phyloP scores from a whole-genome alignment of 2,888 invertebrate genomes.

The Calameuta idolon region DNA sequence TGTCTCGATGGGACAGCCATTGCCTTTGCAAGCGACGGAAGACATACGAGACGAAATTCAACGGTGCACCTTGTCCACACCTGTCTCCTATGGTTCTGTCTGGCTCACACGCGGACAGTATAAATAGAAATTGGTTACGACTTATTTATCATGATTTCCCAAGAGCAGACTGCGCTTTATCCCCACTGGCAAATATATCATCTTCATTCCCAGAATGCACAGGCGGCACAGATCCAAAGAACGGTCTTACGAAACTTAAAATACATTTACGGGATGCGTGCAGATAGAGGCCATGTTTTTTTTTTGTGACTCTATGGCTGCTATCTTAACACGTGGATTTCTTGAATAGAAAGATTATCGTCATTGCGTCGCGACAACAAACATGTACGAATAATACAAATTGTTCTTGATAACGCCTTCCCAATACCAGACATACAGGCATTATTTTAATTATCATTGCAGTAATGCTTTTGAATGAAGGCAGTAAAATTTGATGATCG shows the following conservation, averaged over 20 bases:
- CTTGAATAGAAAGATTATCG: background rate
- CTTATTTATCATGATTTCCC: constrained; percentile 36
- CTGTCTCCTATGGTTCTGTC: constrained; percentile 39
- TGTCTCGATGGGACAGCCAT: constrained; percentile 31
- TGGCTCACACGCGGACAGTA: background rate
- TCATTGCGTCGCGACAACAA: background rate
- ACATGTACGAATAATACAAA: background rate
- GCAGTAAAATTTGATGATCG: background rate
- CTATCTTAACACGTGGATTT: background rate
- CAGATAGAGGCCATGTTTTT: background rate
- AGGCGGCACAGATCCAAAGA: background rate
- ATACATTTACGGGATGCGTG: background rate
- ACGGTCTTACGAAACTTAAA: background rate
- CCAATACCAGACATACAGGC: background rate
- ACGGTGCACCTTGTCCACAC: constrained; percentile 56
- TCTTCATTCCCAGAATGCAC: background rate
- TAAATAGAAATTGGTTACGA: constrained; percentile 37
- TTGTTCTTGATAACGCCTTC: background rate
- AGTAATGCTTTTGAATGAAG: background rate
- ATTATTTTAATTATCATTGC: background rate
- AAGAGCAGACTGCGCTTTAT: background rate
- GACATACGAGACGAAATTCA: constrained; percentile 62
- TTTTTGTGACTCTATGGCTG: background rate
- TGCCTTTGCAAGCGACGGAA: constrained; percentile 46
- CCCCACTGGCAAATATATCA: background rate